phyloP scores from a whole-genome alignment of 2,113 vertebrate genomes.

The Pyxicephalus adspersus region DNA sequence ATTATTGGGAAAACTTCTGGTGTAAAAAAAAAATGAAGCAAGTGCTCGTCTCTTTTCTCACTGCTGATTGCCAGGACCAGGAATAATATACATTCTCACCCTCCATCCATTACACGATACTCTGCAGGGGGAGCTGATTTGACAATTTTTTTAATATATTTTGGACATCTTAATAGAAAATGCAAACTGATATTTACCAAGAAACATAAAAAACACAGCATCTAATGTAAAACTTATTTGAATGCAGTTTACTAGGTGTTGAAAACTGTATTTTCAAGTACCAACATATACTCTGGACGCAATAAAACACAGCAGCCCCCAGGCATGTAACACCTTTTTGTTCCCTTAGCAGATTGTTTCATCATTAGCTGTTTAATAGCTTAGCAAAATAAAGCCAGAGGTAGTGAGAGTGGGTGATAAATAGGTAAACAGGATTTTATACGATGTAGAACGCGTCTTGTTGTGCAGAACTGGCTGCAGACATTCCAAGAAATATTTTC shows the following conservation, averaged over 20 bases:
- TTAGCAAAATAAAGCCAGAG: neutral
- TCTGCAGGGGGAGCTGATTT: no score
- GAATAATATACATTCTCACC: no score
- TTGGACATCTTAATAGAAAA: neutral
- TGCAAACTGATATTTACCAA: neutral
- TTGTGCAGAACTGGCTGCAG: neutral
- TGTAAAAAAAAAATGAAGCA: no score
- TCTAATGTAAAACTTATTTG: neutral
- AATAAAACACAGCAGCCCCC: neutral
- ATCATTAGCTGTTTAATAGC: conserved; percentile 24
- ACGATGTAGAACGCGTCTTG: neutral
- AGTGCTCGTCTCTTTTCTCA: no score
- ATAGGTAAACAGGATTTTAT: neutral
- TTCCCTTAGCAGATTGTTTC: neutral
- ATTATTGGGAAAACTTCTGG: no score
- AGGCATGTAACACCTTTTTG: conserved; percentile 35
- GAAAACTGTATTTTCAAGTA: conserved; percentile 10
- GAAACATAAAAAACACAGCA: neutral
- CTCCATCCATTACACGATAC: no score
- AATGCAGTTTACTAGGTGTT: neutral
- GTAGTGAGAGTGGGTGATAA: neutral
- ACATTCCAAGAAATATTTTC: conserved; percentile 19
- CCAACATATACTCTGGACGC: conserved; percentile 17
- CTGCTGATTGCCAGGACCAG: no score
- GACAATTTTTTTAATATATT: no score